Evolutionary conservation across 2,888 invertebrate genomes (phyloP), one percentile per base, ranked within the genome.

Genomic region (Unio pictorum): DNA sequence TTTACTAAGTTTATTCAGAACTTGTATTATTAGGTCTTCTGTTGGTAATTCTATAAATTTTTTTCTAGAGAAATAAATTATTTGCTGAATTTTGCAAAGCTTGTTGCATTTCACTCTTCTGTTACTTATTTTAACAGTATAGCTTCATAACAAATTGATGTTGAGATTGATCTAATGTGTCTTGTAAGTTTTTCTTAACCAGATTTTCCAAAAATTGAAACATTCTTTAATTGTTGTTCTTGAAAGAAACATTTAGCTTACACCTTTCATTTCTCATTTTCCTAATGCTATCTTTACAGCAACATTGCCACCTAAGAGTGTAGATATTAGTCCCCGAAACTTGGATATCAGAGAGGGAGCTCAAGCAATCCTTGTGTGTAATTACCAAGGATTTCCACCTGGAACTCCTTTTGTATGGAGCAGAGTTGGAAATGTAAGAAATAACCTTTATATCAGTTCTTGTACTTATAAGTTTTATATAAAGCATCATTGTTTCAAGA

Each of bases 291-390:
- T 5, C 61, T 62, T 69, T 68, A 15, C 69, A 82, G 79, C 75
- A 15, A 68, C 72, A 28, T 67, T 56, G 17, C 65, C 73, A 55
- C 76, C 77, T 34, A 73, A 81, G 26, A 75, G 75, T 55, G 61
- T 85, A 8, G 75, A 68, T 20, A 82, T 85, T 3, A 80, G 80
- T 34, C 87, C 87, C 11, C 67, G 73, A 17, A 71, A 78, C 54
- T 72, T 87, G 74, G 75, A 82, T 30, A 81, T 86, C 56, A 69
- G 85, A 54, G 80, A 80, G 59, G 97, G 95, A 90, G 94, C 95
- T 60, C 96, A 97, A 90, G 97, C 97, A 58, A 95, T 96, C 56
- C 95, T 97, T 92, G 95, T 94, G 91, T 98, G 98, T 88, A 94
- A 96, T 78, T 96, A 97, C 86, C 96, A 96, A 90, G 76, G 74